These are phyloP conservation scores for Dinocampus coccinellae DNA, from an alignment of 2,888 invertebrate genomes.

Conservation along the genomic window DNA sequence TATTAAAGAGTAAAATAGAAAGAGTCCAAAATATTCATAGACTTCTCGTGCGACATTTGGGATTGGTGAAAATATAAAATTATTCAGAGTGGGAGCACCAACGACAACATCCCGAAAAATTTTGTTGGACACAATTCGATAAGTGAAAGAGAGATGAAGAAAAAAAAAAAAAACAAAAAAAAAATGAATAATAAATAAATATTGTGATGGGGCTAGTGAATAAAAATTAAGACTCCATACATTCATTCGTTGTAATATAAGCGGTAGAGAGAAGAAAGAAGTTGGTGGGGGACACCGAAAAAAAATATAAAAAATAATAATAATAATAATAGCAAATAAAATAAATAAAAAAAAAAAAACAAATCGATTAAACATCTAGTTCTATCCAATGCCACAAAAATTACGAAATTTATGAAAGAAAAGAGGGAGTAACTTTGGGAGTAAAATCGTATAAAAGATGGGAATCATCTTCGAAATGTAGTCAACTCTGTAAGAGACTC, in stretches of 20 bases:
- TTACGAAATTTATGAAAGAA: conserved; percentile 61
- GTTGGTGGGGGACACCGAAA: conserved; percentile 18
- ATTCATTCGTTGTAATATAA: neutral
- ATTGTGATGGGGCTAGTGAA: neutral
- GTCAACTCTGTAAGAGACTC: conserved; percentile 55
- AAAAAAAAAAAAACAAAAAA: neutral
- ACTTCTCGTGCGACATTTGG: neutral
- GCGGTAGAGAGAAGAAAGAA: conserved; percentile 2
- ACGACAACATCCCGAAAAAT: conserved; percentile 12
- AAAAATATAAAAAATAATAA: no score
- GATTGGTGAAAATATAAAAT: conserved; percentile 11
- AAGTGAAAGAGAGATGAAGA: neutral
- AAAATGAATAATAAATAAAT: neutral
- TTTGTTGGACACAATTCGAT: conserved; percentile 15
- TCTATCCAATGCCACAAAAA: conserved; percentile 65
- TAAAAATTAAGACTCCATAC: neutral
- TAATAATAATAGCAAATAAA: no score
- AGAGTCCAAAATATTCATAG: neutral
- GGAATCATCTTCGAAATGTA: conserved; percentile 55
- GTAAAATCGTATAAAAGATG: conserved; percentile 65
- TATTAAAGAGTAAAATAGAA: neutral
- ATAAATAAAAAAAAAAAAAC: no score
- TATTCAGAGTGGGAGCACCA: neutral
- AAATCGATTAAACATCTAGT: conserved; percentile 65
- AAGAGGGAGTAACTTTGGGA: conserved; percentile 39